Evolutionary conservation across 2,113 vertebrate species (phyloP).

Genomic region (Oreochromis spilurus): DNA sequence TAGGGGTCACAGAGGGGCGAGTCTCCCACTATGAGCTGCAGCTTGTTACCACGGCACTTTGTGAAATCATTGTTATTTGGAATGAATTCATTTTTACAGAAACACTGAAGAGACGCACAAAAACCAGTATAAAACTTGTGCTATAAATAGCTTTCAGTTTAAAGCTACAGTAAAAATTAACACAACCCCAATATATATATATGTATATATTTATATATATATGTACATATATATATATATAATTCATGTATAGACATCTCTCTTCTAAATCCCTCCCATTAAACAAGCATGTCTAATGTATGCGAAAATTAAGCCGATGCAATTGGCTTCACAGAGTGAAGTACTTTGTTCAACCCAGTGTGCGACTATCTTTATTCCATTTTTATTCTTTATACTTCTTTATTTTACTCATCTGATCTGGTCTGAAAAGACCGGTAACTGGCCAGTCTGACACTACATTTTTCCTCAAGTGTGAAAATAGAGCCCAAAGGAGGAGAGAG

Average conservation of each 20-base stretch:
- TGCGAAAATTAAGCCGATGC: not conserved
- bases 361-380: not conserved
- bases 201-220: not conserved
- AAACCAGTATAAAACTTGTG: not conserved
- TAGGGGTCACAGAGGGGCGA: constrained; percentile 56
- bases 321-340: not conserved
- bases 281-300: not conserved
- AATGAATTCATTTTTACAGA: constrained; percentile 30
- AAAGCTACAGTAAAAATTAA: not conserved
- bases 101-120: not conserved
- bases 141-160: not conserved
- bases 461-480: not conserved
- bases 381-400: not conserved
- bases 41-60: constrained; percentile 33
- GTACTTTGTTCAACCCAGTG: not conserved
- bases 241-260: not conserved
- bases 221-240: not conserved
- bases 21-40: constrained; percentile 17
- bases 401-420: not conserved
- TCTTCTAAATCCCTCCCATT: not conserved
- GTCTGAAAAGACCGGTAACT: not conserved
- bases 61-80: constrained; percentile 23
- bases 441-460: not conserved
- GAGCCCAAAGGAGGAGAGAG: not conserved
- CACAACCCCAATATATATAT: not conserved